Evolutionary conservation across 2,113 vertebrate species (phyloP).

Genomic region (Addax nasomaculatus): DNA sequence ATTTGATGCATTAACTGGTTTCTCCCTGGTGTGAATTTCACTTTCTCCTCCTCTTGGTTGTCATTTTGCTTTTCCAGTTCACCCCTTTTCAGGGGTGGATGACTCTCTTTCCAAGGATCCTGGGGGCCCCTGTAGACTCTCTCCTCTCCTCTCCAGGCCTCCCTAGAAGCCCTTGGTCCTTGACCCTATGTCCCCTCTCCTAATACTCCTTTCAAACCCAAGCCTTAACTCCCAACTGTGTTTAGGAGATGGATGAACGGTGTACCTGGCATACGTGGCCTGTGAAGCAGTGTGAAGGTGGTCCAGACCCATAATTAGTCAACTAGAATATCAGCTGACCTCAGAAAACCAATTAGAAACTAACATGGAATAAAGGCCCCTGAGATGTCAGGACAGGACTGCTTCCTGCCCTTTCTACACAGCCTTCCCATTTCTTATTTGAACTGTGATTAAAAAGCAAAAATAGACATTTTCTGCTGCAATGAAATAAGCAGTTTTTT

Average conservation of each 20-base stretch:
- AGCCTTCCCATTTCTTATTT: neutral
- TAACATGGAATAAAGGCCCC: accelerated
- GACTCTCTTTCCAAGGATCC: neutral
- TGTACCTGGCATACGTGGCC: accelerated
- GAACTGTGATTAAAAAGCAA: neutral
- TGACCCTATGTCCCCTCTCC: neutral
- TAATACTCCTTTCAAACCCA: neutral
- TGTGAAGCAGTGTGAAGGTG: accelerated
- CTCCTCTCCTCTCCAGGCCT: neutral
- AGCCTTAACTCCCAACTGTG: neutral
- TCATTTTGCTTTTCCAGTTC: neutral
- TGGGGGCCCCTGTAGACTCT: neutral
- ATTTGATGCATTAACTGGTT: accelerated
- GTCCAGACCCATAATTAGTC: neutral
- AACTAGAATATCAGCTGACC: accelerated
- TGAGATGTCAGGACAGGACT: accelerated
- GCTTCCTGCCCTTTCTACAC: accelerated
- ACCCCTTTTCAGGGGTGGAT: accelerated
- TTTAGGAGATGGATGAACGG: accelerated
- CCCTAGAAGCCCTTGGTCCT: neutral
- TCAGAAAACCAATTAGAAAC: neutral
- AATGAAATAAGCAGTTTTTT: neutral
- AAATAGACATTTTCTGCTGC: neutral
- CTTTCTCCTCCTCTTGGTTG: neutral
- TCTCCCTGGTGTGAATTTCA: neutral